Base-by-base conservation (phyloP, 2,888 invertebrate genomes). In the Blastobasis adustella region DNA sequence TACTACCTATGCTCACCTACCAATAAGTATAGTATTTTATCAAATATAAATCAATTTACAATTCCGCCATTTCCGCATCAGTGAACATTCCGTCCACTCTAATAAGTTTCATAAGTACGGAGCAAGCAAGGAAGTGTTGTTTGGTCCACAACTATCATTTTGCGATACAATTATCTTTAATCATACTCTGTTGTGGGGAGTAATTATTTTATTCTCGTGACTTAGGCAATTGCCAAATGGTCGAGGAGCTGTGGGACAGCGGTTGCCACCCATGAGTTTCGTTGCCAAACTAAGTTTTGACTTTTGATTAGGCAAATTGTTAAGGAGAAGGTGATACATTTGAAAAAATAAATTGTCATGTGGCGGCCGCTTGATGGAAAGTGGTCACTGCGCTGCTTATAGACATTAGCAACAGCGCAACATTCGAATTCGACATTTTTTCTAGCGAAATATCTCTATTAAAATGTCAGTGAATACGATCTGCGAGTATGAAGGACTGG, bases 181-280 rank as follows among this genome's bases (percentile, higher is more conserved):
- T 60, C 58, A 59, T 62, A 56, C 56, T 53, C 58, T 54, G 59
- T 23, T 23, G 23, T 23, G 57, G 53, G 46, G 47, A 48, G 52
- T 40, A 45, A 49, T 46, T 42, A 49, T 52, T 47, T 23, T 58
- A 63, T 60, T 60, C 60, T 66, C 63, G 65, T 67, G 66, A 66
- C 65, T 60, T 59, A 55, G 53, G 57, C 62, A 59, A 66, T 73
- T 71, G 66, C 67, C 58, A 62, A 71, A 72, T 64, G 54, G 50
- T 53, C 59, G 55, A 53, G 57, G 54, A 59, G 61, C 63, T 54
- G 10, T 47, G 37, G 42, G 60, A 50, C 53, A 23, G 2, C 49
- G 49, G 52, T 58, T 52, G 58, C 63, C 67, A 68, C 67, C 64
- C 65, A 69, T 66, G 53, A 62, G 23, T 52, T 55, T 45, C 48